Evolutionary conservation across 2,113 vertebrate species (phyloP), one percentile per base, ranked within the genome.

Genomic region (Mola mola): DNA sequence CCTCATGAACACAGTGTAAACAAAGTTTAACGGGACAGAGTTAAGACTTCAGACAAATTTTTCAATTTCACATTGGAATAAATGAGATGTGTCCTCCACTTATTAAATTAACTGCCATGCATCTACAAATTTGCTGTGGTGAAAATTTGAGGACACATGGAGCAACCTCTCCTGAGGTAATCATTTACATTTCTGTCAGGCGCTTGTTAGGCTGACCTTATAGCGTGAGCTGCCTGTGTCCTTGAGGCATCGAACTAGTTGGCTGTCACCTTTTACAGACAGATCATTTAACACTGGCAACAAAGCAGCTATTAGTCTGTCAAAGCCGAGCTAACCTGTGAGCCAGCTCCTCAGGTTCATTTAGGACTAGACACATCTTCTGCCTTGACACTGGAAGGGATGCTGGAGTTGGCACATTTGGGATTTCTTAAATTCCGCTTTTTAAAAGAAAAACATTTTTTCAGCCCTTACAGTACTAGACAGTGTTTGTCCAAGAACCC

Each of bases 161-260:
- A 20, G 26, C 49, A 65, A 37, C 48, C 55, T 78, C 51, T 64
- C 73, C 63, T 51, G 41, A 65, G 59, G 55, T 76, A 66, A 75
- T 82, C 76, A 75, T 82, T 81, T 75, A 66, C 48, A 80, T 80
- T 80, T 80, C 49, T 75, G 69, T 81, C 84, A 71, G 77, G 69
- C 21, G 16, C 71, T 83, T 65, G 67, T 79, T 83, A 79, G 74
- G 46, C 46, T 47, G 42, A 51, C 73, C 75, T 71, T 66, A 55
- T 65, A 20, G 49, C 47, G 40, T 8, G 29, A 60, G 57, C 66
- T 34, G 66, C 61, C 64, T 64, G 25, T 64, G 81, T 79, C 81
- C 79, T 82, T 82, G 70, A 75, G 81, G 66, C 62, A 20, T 66
- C 72, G 62, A 17, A 26, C 6, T 42, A 59, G 65, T 57, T 48